These are phyloP conservation scores for Drosophila kanekoi DNA, from an alignment of 2,888 invertebrate genomes.

Conservation along the genomic window DNA sequence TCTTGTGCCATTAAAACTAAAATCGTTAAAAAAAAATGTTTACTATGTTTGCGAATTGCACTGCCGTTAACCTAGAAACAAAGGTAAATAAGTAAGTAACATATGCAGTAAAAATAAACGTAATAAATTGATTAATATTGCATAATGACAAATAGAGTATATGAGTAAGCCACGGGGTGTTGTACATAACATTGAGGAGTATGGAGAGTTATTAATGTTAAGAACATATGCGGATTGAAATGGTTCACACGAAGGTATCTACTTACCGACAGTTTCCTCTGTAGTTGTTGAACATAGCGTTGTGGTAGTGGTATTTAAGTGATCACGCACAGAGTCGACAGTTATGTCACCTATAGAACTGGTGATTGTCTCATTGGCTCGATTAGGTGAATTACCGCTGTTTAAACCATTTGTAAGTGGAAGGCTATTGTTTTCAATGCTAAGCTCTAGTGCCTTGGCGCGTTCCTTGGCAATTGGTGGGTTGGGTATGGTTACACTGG, in stretches of 20 bases:
- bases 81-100: slow-evolving; percentile 36
- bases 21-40: slow-evolving; percentile 12
- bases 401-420: slow-evolving; percentile 86
- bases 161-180: not conserved
- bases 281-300: slow-evolving; percentile 85
- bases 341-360: slow-evolving; percentile 94
- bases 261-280: slow-evolving; percentile 84
- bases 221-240: slow-evolving; percentile 9
- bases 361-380: slow-evolving; percentile 86
- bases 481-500: slow-evolving; percentile 41
- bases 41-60: slow-evolving; percentile 25
- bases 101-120: not conserved
- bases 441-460: slow-evolving; percentile 55
- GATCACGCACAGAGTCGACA: slow-evolving; percentile 96
- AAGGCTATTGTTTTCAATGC: slow-evolving; percentile 68
- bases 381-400: slow-evolving; percentile 85
- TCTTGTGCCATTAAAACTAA: slow-evolving; percentile 15
- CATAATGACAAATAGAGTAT: slow-evolving; percentile 9
- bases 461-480: slow-evolving; percentile 65
- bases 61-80: slow-evolving; percentile 60
- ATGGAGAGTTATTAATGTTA: not conserved
- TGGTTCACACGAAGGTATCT: not conserved
- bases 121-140: not conserved
- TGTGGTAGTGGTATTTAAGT: slow-evolving; percentile 87
- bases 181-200: slow-evolving; percentile 1